phyloP scores from a whole-genome alignment of 2,113 vertebrate genomes.

The Chrysemys picta region DNA sequence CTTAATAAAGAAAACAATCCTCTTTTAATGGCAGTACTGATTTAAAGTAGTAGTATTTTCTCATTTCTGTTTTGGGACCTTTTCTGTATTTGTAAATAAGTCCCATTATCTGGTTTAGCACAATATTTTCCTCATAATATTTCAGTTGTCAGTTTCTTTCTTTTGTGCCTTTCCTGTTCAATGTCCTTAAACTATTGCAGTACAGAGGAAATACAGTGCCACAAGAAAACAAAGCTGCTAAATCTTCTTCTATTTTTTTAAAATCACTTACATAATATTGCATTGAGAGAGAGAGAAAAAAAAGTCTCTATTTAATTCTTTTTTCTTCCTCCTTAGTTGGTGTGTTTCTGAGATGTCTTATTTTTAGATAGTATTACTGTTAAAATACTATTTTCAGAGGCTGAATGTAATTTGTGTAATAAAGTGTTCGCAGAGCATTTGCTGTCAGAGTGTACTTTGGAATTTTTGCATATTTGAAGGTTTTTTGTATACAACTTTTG shows the following conservation, averaged over 20 bases:
- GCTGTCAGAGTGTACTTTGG: conserved; percentile 75
- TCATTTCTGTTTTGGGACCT: conserved; percentile 75
- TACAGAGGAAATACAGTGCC: conserved; percentile 86
- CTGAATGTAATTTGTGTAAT: conserved; percentile 99
- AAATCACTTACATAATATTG: conserved; percentile 86
- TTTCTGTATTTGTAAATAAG: conserved; percentile 78
- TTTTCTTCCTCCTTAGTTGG: conserved; percentile 79
- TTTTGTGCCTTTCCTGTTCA: conserved; percentile 92
- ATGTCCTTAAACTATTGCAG: conserved; percentile 86
- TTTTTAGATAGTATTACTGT: conserved; percentile 97
- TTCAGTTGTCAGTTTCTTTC: conserved; percentile 82
- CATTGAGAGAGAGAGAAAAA: conserved; percentile 82
- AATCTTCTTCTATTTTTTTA: conserved; percentile 89
- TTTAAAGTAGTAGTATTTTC: conserved; percentile 72
- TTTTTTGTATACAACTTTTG: conserved; percentile 52
- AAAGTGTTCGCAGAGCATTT: conserved; percentile 99
- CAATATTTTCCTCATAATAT: conserved; percentile 70
- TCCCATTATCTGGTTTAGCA: conserved; percentile 78
- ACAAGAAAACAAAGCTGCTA: conserved; percentile 87
- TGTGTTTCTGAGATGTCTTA: conserved; percentile 89
- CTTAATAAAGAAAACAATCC: conserved; percentile 68
- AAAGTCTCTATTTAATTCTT: conserved; percentile 88
- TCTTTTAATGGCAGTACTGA: conserved; percentile 61
- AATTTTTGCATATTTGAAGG: conserved; percentile 58
- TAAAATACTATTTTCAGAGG: conserved; percentile 99